phyloP scores from a whole-genome alignment of 2,113 vertebrate genomes.

The Periophthalmodon schlosseri region DNA sequence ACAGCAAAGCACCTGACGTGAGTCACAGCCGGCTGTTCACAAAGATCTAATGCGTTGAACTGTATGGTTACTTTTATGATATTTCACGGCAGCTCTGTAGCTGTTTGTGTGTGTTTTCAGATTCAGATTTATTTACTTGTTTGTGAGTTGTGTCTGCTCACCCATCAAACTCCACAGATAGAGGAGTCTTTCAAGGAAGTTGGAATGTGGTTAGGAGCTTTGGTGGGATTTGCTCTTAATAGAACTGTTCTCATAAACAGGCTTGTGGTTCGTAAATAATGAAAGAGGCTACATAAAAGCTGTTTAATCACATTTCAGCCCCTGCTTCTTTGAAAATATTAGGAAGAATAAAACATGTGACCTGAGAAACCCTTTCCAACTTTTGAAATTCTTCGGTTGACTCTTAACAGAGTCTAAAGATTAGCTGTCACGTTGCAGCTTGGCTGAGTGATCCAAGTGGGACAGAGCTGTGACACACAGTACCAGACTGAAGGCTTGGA shows the following conservation, averaged over 20 bases:
- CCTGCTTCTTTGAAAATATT: constrained; percentile 2
- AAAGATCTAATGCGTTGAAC: neutral
- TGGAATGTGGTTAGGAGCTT: neutral
- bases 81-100: neutral
- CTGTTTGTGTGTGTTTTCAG: too few relatives aligned
- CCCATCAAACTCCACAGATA: neutral
- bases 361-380: constrained; percentile 1
- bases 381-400: neutral
- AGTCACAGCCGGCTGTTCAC: neutral
- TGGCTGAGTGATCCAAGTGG: constrained; percentile 9
- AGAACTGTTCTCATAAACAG: neutral
- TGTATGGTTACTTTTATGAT: too few relatives aligned
- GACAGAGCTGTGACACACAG: neutral
- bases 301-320: constrained; percentile 10
- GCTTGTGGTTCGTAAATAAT: neutral
- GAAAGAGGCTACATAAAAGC: constrained; percentile 11
- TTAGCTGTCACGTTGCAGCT: constrained; percentile 4
- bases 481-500: neutral
- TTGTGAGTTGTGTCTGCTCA: neutral
- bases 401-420: neutral
- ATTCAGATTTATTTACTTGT: too few relatives aligned
- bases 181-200: neutral
- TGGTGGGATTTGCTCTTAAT: neutral
- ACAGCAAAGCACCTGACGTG: neutral
- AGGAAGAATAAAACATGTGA: neutral